phyloP scores from a whole-genome alignment of 2,888 invertebrate species.

The Cacoxenus indagator region DNA sequence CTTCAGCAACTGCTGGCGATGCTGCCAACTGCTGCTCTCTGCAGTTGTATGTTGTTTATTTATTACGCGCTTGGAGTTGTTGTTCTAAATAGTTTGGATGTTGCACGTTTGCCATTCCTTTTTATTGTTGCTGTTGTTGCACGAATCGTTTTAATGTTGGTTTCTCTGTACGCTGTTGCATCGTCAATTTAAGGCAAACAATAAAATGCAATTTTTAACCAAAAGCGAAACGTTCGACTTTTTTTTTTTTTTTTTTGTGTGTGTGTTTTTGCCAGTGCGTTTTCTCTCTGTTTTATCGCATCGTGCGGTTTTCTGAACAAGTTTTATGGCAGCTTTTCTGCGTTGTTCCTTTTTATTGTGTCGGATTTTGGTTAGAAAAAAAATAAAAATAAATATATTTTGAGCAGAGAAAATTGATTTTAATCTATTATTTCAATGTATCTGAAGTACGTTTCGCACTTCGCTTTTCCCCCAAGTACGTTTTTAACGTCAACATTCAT shows the following conservation, averaged over 20 bases:
- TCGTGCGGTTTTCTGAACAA: too few species aligned
- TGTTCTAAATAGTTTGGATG: not conserved
- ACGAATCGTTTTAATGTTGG: not conserved
- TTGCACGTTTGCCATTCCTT: not conserved
- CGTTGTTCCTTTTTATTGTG: not conserved
- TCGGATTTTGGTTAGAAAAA: not conserved
- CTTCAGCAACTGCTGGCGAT: too few species aligned
- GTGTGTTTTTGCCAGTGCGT: not conserved
- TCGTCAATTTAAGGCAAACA: conserved; percentile 3
- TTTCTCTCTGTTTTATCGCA: not conserved
- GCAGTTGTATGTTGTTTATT: not conserved
- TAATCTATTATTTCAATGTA: conserved; percentile 6
- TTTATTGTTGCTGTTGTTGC: not conserved
- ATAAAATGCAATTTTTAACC: too few species aligned
- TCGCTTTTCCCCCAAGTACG: not conserved
- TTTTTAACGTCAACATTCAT: not conserved
- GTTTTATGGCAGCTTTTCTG: too few species aligned
- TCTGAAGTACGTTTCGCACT: not conserved
- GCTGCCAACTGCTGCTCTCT: too few species aligned
- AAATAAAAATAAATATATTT: too few species aligned
- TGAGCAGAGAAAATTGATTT: not conserved
- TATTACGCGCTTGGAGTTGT: not conserved
- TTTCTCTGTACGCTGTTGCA: not conserved
- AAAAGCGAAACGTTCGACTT: too few species aligned
- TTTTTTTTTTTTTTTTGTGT: not conserved